Percentiles rank a stretch among this genome's conserved stretches.
Conservation (phyloP, 2,113 vertebrate species). For the Paralichthys olivaceus region DNA sequence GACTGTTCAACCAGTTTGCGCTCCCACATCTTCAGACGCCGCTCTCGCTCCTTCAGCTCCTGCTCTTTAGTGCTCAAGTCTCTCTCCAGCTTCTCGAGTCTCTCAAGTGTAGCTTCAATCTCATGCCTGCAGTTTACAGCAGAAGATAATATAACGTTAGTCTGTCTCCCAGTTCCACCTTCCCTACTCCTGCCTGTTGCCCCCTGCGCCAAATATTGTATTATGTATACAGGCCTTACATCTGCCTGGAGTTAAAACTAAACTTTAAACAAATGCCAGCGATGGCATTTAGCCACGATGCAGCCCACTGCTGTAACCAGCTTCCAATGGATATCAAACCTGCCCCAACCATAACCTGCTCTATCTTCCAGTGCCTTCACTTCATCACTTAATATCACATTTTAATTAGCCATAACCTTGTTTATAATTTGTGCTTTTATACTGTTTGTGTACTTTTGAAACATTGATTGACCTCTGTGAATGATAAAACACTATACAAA, state of each 20-base stretch:
- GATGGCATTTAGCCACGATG: background rate
- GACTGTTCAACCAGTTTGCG: conserved; percentile 96
- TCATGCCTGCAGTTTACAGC: conserved; percentile 86
- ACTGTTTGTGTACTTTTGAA: too few species aligned
- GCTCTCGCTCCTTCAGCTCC: conserved; percentile 95
- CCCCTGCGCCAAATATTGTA: background rate
- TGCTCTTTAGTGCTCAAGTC: conserved; percentile 98
- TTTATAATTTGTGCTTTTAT: too few species aligned
- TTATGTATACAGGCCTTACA: too few species aligned
- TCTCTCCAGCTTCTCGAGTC: conserved; percentile 97
- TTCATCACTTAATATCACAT: too few species aligned
- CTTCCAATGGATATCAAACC: too few species aligned
- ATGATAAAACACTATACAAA: too few species aligned
- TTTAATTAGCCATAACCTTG: too few species aligned
- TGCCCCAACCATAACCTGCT: too few species aligned
- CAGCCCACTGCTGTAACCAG: too few species aligned
- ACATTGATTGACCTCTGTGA: too few species aligned
- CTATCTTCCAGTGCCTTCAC: too few species aligned
- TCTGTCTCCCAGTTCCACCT: background rate
- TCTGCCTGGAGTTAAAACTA: background rate
- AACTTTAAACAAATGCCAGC: background rate
- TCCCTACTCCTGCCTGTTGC: background rate
- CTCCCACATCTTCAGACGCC: conserved; percentile 96
- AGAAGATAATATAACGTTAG: background rate
- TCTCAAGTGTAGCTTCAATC: conserved; percentile 97